Evolutionary conservation across 2,888 invertebrate genomes (phyloP).

Genomic region (Chironomus tentans): DNA sequence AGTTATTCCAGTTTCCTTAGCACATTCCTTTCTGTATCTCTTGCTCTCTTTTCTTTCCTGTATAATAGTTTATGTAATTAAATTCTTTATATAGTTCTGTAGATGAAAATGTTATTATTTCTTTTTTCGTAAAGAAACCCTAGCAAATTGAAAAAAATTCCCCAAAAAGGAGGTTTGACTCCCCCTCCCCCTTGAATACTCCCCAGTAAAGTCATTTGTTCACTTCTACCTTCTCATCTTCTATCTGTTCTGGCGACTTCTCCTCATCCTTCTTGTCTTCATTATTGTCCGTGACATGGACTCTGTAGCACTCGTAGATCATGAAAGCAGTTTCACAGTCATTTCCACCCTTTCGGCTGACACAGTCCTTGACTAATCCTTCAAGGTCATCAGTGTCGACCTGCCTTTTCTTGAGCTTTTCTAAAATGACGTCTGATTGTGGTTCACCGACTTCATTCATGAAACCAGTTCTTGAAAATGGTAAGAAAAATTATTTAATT

Average conservation of each 20-base stretch:
- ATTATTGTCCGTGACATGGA: background rate
- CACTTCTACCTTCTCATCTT: background rate
- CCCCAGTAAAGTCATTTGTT: no score
- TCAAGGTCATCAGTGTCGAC: background rate
- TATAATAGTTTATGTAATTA: no score
- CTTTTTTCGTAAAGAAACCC: no score
- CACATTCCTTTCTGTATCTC: no score
- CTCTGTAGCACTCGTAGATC: background rate
- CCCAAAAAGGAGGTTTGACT: no score
- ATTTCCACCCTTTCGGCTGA: background rate
- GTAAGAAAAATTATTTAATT: no score
- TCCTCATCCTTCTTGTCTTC: background rate
- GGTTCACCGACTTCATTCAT: conserved; percentile 33
- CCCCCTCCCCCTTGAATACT: no score
- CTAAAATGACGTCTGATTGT: conserved; percentile 30
- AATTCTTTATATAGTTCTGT: no score
- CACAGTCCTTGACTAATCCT: conserved; percentile 1
- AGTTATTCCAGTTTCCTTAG: no score
- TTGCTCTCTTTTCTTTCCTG: no score
- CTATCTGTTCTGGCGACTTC: background rate
- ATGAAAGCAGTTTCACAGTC: conserved; percentile 4
- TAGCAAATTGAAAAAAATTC: no score
- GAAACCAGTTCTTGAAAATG: conserved; percentile 31
- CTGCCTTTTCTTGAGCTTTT: conserved; percentile 12
- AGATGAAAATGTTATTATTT: no score